phyloP scores from a whole-genome alignment of 2,113 vertebrate species.

The Brienomyrus longianalis region DNA sequence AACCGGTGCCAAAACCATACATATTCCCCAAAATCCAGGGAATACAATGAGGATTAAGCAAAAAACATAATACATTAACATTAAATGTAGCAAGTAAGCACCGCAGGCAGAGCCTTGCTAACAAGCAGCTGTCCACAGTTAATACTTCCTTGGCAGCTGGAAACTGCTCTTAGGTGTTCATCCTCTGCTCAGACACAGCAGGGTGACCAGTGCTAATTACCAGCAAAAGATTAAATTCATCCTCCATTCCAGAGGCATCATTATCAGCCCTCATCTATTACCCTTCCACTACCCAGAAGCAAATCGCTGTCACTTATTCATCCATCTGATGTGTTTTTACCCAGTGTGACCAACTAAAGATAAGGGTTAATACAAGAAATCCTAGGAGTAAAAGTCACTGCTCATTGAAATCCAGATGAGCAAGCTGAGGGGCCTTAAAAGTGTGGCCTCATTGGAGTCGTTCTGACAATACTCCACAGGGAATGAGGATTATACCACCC shows the following conservation, averaged over 20 bases:
- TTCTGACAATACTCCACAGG: background rate
- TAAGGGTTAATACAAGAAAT: background rate
- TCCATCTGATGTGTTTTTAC: background rate
- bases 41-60: background rate
- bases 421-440: background rate
- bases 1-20: background rate
- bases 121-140: background rate
- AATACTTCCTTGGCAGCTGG: slow-evolving; percentile 10
- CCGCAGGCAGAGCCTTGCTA: background rate
- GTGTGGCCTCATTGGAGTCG: background rate
- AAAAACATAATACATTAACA: background rate
- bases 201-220: slow-evolving; percentile 4
- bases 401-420: background rate
- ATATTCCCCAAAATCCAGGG: background rate
- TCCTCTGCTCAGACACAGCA: background rate
- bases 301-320: background rate
- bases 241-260: background rate
- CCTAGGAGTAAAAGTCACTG: background rate
- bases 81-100: background rate
- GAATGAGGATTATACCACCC: background rate
- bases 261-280: background rate
- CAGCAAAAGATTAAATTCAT: background rate
- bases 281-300: background rate
- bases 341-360: too few species aligned
- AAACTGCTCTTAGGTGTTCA: background rate